These are phyloP conservation scores for Solen grandis DNA, from an alignment of 1,140 invertebrate genomes.

Conservation along the genomic window DNA sequence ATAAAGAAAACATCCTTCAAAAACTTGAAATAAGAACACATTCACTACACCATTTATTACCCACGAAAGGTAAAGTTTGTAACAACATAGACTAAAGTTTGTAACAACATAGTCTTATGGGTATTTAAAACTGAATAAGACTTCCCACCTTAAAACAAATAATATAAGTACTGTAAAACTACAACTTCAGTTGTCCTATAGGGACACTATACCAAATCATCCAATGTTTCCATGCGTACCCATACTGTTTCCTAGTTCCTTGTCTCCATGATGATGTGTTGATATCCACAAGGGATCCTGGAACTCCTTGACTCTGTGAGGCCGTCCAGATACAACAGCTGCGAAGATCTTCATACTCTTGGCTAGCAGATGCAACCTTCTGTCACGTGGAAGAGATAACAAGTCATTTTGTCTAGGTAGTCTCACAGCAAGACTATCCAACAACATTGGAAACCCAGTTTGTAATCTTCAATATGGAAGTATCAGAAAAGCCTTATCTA, in stretches of 20 bases:
- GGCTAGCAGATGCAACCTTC: not conserved
- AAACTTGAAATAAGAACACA: no score
- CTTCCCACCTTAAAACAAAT: no score
- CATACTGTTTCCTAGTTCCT: not conserved
- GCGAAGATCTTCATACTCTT: not conserved
- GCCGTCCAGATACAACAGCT: not conserved
- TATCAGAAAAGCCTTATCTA: not conserved
- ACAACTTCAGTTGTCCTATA: not conserved
- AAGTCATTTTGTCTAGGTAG: not conserved
- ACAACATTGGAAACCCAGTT: not conserved
- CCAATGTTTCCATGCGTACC: not conserved
- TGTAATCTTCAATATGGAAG: conserved; percentile 6
- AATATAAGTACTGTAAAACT: no score
- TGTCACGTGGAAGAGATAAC: not conserved
- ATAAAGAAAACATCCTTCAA: no score
- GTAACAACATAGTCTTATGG: no score
- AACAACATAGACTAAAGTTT: no score
- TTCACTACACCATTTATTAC: no score
- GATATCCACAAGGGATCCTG: not conserved
- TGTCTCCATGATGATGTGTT: not conserved
- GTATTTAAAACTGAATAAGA: no score
- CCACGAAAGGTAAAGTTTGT: no score
- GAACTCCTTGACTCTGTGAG: not conserved
- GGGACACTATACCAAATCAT: conserved; percentile 2
- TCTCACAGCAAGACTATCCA: not conserved